Percentiles rank a stretch among this genome's conserved stretches.
phyloP scores from a whole-genome alignment of 2,113 vertebrate genomes.

The Astur gentilis region DNA sequence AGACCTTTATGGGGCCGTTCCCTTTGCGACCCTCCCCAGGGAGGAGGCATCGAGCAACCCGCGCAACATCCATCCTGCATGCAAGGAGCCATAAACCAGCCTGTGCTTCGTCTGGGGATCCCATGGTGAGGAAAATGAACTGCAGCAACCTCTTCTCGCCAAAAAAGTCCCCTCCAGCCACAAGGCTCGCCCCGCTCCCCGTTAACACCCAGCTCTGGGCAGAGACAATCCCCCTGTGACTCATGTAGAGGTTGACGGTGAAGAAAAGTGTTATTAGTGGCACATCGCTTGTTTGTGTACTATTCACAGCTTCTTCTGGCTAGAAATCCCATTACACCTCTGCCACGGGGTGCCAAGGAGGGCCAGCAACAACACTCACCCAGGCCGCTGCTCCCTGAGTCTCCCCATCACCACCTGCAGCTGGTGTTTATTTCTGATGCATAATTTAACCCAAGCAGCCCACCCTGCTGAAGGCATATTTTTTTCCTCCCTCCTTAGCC shows the following conservation, averaged over 20 bases:
- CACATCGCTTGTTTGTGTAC: neutral
- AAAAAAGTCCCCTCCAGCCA: neutral
- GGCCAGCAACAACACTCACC: neutral
- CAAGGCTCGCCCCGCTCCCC: rapidly evolving
- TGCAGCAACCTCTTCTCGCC: neutral
- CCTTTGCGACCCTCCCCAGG: neutral
- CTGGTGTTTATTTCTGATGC: neutral
- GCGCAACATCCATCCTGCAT: neutral
- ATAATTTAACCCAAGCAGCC: neutral
- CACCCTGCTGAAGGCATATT: neutral
- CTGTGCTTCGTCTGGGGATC: neutral
- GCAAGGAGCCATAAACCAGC: neutral
- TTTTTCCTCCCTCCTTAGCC: neutral
- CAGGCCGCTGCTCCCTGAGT: neutral
- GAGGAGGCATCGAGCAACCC: neutral
- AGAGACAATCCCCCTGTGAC: neutral
- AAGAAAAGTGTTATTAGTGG: neutral
- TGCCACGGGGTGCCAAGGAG: rapidly evolving
- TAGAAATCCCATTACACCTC: neutral
- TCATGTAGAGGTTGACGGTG: neutral
- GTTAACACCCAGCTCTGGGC: rapidly evolving
- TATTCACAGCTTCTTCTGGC: neutral
- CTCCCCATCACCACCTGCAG: neutral
- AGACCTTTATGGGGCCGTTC: neutral
- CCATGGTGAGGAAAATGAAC: neutral